Evolutionary conservation across 2,888 invertebrate genomes (phyloP), one percentile per base, ranked within the genome.

Genomic region (Hylaea fasciaria): DNA sequence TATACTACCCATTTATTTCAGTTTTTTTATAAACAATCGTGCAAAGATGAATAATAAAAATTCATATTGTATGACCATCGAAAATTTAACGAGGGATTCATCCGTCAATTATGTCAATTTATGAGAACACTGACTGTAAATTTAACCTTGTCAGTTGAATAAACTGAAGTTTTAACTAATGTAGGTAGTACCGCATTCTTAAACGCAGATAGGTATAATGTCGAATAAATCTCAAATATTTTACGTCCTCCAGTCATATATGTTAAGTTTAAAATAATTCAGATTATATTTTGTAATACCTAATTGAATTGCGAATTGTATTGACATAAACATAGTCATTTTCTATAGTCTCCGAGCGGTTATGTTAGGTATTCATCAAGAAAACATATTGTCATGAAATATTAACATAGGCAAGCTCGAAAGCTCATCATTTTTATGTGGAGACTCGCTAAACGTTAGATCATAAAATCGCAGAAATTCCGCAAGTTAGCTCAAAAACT

Each of bases 401-500:
- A 60, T 54, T 49, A 55, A 46, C 45, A 28, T 49, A 52, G 44
- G 51, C 32, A 28, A 62, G 48, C 61, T 57, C 22, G 14, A 62
- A 57, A 48, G 51, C 39, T 52, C 56, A 56, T 62, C 60, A 55
- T 52, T 62, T 61, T 56, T 57, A 62, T 56, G 61, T 56, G 28
- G 37, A 44, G 46, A 37, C 55, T 64, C 57, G 59, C 65, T 69
- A 69, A 66, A 58, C 64, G 64, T 48, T 59, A 58, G 57, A 59
- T 64, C 60, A 65, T 68, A 70, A 65, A 70, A 65, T 66, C 65
- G 62, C 58, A 52, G 64, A 64, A 66, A 70, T 70, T 64, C 66
- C 61, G 65, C 69, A 67, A 67, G 64, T 69, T 64, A 69, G 65
- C 67, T 69, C 57, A 66, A 67, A 68, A 67, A 69, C 65, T 69